These are phyloP conservation scores for Frankliniella intonsa DNA, from an alignment of 2,888 invertebrate genomes.

Conservation along the genomic window DNA sequence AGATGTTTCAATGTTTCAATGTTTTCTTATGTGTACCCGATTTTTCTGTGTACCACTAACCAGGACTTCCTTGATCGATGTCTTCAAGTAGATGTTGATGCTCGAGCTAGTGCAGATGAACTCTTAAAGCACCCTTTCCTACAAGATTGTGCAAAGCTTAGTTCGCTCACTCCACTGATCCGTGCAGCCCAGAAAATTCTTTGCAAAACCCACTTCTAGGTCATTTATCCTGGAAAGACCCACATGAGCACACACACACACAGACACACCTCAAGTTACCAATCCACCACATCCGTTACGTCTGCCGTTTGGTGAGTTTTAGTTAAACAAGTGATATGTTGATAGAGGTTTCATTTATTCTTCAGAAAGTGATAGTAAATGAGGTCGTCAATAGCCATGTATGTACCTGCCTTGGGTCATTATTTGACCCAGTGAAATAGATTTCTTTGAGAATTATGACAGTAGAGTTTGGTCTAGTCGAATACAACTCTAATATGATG, in stretches of 20 bases:
- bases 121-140: constrained; percentile 77
- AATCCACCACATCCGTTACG: background rate
- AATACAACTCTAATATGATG: background rate
- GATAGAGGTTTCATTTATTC: background rate
- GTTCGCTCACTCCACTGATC: constrained; percentile 81
- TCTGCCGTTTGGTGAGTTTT: background rate
- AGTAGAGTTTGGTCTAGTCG: background rate
- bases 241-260: background rate
- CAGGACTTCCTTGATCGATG: constrained; percentile 84
- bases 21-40: background rate
- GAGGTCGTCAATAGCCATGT: background rate
- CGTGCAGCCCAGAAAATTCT: constrained; percentile 84
- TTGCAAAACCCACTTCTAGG: constrained; percentile 49
- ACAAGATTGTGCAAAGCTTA: constrained; percentile 70
- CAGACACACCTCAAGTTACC: background rate
- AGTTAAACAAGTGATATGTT: background rate
- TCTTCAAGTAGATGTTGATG: constrained; percentile 76
- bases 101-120: constrained; percentile 69
- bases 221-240: background rate
- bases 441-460: background rate
- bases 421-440: background rate
- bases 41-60: background rate
- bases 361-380: background rate
- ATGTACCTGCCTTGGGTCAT: background rate
- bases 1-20: background rate